These are phyloP conservation scores for Caenorhabditis tropicalis DNA, from an alignment of 1,140 invertebrate genomes.

Conservation along the genomic window DNA sequence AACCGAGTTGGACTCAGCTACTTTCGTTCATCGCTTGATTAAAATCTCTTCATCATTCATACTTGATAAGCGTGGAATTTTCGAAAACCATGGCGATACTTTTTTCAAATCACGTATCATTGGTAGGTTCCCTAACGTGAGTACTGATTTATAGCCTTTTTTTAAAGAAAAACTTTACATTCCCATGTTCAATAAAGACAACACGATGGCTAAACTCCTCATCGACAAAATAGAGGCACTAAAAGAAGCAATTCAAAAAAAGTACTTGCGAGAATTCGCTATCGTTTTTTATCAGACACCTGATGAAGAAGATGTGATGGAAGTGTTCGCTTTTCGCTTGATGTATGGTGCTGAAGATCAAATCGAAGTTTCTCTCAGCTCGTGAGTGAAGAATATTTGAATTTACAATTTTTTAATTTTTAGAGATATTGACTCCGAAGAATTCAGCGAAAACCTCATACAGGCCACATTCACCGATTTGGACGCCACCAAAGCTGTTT, in stretches of 20 bases:
- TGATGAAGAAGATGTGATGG: not conserved
- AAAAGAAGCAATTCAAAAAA: not conserved
- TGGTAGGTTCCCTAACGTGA: not conserved
- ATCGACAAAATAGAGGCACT: not conserved
- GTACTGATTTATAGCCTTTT: not conserved
- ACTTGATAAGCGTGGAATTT: not conserved
- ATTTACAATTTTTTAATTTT: not conserved
- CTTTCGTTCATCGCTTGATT: not conserved
- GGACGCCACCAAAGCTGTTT: not conserved
- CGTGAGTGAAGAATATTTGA: not conserved
- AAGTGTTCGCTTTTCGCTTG: not conserved
- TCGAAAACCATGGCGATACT: not conserved
- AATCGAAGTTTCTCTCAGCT: not conserved
- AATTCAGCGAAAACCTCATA: not conserved
- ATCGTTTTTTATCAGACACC: not conserved
- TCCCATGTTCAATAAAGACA: not conserved
- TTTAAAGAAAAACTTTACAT: not conserved
- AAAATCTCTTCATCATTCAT: not conserved
- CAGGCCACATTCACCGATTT: not conserved
- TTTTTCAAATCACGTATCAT: not conserved
- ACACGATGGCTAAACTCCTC: not conserved
- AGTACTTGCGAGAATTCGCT: conserved; percentile 15
- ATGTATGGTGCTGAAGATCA: not conserved
- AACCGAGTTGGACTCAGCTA: not conserved
- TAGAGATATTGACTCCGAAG: not conserved